phyloP scores from a whole-genome alignment of 2,113 vertebrate genomes.

The Oxyruncus cristatus region DNA sequence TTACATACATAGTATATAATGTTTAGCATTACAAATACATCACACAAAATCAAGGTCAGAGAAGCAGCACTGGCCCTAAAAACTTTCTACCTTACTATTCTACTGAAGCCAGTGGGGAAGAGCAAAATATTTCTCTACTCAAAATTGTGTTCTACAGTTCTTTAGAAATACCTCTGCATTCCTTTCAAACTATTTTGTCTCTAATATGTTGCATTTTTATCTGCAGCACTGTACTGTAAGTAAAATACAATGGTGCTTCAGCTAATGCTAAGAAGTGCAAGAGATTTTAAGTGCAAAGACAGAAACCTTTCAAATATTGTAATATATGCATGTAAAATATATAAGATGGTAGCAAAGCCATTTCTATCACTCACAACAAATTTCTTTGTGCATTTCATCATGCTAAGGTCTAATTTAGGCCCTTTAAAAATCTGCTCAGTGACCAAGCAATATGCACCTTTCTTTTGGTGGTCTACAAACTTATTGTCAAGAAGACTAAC shows the following conservation, averaged over 20 bases:
- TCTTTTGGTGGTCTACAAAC: not conserved
- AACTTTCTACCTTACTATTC: not conserved
- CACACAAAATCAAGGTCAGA: not conserved
- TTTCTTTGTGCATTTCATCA: not conserved
- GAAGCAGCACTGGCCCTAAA: not conserved
- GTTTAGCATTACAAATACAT: not conserved
- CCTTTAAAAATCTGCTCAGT: not conserved
- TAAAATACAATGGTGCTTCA: not conserved
- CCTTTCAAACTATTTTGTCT: not conserved
- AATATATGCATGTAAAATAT: not conserved
- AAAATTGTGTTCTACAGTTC: not conserved
- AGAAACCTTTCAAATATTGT: not conserved
- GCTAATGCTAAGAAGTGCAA: not conserved
- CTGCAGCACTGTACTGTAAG: not conserved
- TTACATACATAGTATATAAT: not conserved
- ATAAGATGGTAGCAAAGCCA: not conserved
- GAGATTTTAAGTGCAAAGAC: not conserved
- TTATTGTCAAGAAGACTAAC: too few species aligned
- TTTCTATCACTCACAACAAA: not conserved
- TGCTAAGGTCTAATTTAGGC: not conserved
- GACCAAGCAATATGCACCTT: not conserved
- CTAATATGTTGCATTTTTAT: not conserved
- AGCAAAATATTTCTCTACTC: not conserved
- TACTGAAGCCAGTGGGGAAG: not conserved
- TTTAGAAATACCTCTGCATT: not conserved